Conservation (phyloP, 53 echinoderm and acorn worm genomes). For the Paracentrotus lividus region DNA sequence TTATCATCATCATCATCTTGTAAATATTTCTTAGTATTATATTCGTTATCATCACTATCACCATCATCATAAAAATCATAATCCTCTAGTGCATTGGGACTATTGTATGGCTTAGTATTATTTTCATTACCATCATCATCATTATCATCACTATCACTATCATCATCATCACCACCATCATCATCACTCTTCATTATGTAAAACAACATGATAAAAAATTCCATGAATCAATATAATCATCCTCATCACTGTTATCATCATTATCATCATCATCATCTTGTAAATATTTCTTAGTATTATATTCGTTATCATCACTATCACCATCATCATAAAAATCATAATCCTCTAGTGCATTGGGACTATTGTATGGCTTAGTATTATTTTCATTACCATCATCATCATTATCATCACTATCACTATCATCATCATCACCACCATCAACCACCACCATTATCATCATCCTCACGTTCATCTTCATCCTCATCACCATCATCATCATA, state of each 20-base stretch:
- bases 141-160: not conserved
- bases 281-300: no score
- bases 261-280: constrained; percentile 21
- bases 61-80: constrained; percentile 28
- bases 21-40: no score
- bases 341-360: constrained; percentile 2
- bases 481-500: constrained; percentile 25
- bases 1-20: constrained; percentile 9
- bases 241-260: constrained; percentile 24
- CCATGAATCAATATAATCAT: constrained; percentile 2
- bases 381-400: not conserved
- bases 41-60: constrained; percentile 28
- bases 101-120: no score
- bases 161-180: constrained; percentile 23
- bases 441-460: not conserved
- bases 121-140: not conserved
- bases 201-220: no score
- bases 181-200: no score
- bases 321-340: constrained; percentile 28
- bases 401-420: not conserved
- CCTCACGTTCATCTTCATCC: not conserved
- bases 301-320: constrained; percentile 28
- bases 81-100: constrained; percentile 2
- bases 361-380: no score
- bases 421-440: not conserved